phyloP scores from a whole-genome alignment of 2,888 invertebrate genomes.

The Tanytarsus gracilentus region DNA sequence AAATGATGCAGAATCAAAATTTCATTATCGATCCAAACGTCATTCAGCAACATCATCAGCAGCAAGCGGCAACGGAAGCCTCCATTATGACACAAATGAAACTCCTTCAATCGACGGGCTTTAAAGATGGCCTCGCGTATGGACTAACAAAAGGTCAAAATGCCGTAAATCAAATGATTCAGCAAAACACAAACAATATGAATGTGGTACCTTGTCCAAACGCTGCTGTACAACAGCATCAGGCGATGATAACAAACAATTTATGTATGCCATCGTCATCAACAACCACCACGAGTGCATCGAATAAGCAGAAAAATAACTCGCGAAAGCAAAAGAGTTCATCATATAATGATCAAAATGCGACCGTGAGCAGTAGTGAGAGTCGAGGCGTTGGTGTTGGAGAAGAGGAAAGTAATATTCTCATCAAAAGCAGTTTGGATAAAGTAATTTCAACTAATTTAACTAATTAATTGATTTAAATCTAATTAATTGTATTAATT shows the following conservation, averaged over 20 bases:
- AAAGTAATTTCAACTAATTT: conserved; percentile 30
- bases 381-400: conserved; percentile 45
- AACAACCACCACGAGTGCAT: conserved; percentile 18
- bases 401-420: conserved; percentile 35
- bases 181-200: conserved; percentile 15
- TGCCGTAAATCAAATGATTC: conserved; percentile 33
- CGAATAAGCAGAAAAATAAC: conserved; percentile 29
- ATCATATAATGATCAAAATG: conserved; percentile 42
- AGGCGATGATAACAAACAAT: conserved; percentile 30
- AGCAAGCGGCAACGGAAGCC: conserved; percentile 38
- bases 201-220: conserved; percentile 13
- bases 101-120: conserved; percentile 42
- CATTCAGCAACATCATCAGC: not conserved
- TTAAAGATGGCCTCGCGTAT: conserved; percentile 39
- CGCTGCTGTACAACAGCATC: too few species aligned
- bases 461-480: conserved; percentile 3
- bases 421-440: conserved; percentile 33
- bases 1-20: conserved; percentile 17
- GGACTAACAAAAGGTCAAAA: conserved; percentile 33
- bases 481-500: not conserved
- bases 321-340: conserved; percentile 33
- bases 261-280: conserved; percentile 32
- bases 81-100: conserved; percentile 43
- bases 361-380: too few species aligned
- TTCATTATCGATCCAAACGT: conserved; percentile 25